Conservation (phyloP, 2,113 vertebrate genomes). For the Chroicocephalus ridibundus region DNA sequence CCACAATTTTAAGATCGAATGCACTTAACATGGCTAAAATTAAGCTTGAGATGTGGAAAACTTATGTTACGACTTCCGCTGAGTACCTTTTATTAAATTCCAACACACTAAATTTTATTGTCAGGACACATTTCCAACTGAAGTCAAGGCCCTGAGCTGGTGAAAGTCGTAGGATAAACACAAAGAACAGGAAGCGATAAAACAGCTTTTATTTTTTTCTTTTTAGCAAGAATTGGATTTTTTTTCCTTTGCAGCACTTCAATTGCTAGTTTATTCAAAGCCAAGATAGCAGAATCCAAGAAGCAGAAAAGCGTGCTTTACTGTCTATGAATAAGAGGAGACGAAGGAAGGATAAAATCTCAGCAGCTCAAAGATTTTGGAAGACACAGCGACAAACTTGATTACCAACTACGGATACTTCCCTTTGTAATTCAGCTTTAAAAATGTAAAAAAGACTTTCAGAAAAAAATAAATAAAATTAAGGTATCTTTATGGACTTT, state of each 20-base stretch:
- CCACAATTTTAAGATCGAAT: neutral
- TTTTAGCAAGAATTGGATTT: neutral
- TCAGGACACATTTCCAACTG: neutral
- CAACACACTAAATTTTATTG: neutral
- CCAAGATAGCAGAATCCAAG: neutral
- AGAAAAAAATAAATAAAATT: neutral
- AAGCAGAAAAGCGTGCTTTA: neutral
- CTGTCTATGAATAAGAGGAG: neutral
- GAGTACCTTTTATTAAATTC: neutral
- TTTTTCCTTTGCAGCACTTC: neutral
- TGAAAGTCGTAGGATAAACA: neutral
- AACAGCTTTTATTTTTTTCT: neutral
- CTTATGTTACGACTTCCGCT: fast-evolving
- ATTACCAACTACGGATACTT: neutral
- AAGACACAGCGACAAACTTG: neutral
- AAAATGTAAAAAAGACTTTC: neutral
- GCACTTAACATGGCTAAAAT: neutral
- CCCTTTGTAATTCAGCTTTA: neutral
- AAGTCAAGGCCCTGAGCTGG: neutral
- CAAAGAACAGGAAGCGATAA: neutral
- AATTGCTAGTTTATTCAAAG: neutral
- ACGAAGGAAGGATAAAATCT: neutral
- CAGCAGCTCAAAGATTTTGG: neutral
- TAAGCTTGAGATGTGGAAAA: neutral
- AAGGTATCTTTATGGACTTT: neutral